Percentiles rank a stretch among this genome's conserved stretches.
phyloP scores from a whole-genome alignment of 2,797 vertebrate genomes.

The Cirrhinus mrigala region DNA sequence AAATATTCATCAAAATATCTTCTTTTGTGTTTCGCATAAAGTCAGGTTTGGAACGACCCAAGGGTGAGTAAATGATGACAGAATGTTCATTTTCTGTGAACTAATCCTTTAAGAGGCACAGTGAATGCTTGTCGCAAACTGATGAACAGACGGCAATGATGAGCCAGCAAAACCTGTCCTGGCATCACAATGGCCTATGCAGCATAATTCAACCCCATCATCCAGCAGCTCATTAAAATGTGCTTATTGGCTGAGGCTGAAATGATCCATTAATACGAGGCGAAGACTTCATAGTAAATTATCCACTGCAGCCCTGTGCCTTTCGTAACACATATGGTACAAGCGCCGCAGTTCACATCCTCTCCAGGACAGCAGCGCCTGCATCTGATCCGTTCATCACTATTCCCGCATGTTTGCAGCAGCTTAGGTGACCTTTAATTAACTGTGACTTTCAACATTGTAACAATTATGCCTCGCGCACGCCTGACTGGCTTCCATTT shows the following conservation, averaged over 20 bases:
- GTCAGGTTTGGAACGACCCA: neutral
- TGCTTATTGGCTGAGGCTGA: conserved; percentile 42
- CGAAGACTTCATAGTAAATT: conserved; percentile 32
- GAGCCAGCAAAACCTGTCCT: conserved; percentile 48
- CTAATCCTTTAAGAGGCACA: neutral
- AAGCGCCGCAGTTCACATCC: conserved; percentile 2
- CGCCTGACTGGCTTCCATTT: conserved; percentile 62
- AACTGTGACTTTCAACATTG: conserved; percentile 65
- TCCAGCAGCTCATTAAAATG: conserved; percentile 52
- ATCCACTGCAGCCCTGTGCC: conserved; percentile 8
- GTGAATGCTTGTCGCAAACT: conserved; percentile 18
- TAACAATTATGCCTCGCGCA: conserved; percentile 61
- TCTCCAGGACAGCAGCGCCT: conserved; percentile 36
- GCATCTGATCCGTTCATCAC: conserved; percentile 39
- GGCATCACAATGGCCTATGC: conserved; percentile 48
- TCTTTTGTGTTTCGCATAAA: neutral
- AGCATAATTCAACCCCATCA: conserved; percentile 37
- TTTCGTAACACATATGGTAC: conserved; percentile 25
- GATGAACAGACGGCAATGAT: conserved; percentile 39
- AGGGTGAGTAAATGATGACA: neutral
- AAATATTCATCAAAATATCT: neutral
- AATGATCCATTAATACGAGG: conserved; percentile 48
- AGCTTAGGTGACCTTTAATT: conserved; percentile 67
- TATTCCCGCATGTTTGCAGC: conserved; percentile 51
- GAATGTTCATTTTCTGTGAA: neutral